Evolutionary conservation across 2,888 invertebrate genomes (phyloP).

Genomic region (Brachypterus glaber): DNA sequence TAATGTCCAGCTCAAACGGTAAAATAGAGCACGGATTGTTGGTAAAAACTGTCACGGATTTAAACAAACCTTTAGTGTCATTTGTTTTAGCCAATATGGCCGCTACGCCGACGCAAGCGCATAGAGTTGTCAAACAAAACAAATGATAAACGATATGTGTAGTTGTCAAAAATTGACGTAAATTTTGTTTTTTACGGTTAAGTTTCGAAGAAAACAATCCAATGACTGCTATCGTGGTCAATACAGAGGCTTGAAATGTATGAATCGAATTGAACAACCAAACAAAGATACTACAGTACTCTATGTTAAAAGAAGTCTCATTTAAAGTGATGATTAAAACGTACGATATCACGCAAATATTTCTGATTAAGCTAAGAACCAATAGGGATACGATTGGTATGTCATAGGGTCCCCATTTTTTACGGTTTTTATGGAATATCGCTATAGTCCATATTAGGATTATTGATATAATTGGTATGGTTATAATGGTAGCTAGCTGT

Average conservation of each 20-base stretch:
- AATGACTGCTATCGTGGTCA: slow-evolving; percentile 44
- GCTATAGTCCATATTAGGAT: slow-evolving; percentile 42
- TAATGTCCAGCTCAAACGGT: slow-evolving; percentile 42
- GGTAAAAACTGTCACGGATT: slow-evolving; percentile 18
- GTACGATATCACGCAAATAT: slow-evolving; percentile 37
- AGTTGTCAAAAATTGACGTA: slow-evolving; percentile 37
- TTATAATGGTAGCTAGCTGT: slow-evolving; percentile 39
- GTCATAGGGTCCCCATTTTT: slow-evolving; percentile 45
- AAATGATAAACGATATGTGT: slow-evolving; percentile 44
- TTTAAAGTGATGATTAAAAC: slow-evolving; percentile 33
- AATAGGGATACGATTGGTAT: slow-evolving; percentile 43
- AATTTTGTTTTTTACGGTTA: slow-evolving; percentile 32
- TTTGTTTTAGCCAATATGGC: slow-evolving; percentile 39
- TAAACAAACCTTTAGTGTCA: slow-evolving; percentile 14
- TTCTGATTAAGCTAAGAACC: slow-evolving; percentile 38
- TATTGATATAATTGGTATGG: slow-evolving; percentile 41
- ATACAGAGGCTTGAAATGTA: slow-evolving; percentile 44
- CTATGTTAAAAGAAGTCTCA: slow-evolving; percentile 25
- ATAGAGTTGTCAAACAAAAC: slow-evolving; percentile 43
- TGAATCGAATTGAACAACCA: slow-evolving; percentile 45
- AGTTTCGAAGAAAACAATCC: slow-evolving; percentile 40
- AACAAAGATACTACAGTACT: slow-evolving; percentile 41
- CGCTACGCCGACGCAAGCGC: slow-evolving; percentile 46
- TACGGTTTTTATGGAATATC: slow-evolving; percentile 44
- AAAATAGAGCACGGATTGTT: slow-evolving; percentile 39